Percentiles rank a stretch among this genome's conserved stretches.
Evolutionary conservation across 2,888 invertebrate species (phyloP).

Genomic region (Tachystola acroxantha): DNA sequence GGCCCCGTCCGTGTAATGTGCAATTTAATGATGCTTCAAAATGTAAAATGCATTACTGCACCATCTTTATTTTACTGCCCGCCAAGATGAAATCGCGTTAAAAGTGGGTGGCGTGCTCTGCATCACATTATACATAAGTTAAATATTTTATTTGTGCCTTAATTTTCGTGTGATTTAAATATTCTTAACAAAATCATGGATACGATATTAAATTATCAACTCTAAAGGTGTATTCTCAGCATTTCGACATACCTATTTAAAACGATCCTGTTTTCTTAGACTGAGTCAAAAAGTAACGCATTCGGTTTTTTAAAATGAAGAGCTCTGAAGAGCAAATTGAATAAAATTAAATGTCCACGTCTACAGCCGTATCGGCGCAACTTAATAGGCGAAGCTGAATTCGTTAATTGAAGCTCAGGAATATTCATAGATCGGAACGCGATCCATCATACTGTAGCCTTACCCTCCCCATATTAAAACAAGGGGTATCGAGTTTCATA

Average conservation of each 20-base stretch:
- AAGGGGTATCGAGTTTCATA: conserved; percentile 6
- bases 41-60: conserved; percentile 74
- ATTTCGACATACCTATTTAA: no score
- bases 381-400: no score
- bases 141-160: conserved; percentile 4
- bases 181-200: conserved; percentile 1
- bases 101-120: conserved; percentile 25
- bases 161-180: no score
- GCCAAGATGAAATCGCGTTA: conserved; percentile 40
- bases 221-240: no score
- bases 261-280: no score
- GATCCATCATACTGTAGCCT: conserved; percentile 13
- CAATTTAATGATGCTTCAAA: conserved; percentile 74
- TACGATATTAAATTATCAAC: no score
- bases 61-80: conserved; percentile 62
- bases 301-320: no score
- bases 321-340: no score
- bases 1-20: conserved; percentile 60
- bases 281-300: no score
- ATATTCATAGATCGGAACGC: conserved; percentile 12
- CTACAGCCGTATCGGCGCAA: background rate
- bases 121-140: conserved; percentile 20
- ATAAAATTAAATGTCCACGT: no score
- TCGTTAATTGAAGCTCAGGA: no score
- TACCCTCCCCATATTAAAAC: conserved; percentile 3